phyloP scores from a whole-genome alignment of 64 coral and sea anemone genomes.

The Pocillopora verrucosa region DNA sequence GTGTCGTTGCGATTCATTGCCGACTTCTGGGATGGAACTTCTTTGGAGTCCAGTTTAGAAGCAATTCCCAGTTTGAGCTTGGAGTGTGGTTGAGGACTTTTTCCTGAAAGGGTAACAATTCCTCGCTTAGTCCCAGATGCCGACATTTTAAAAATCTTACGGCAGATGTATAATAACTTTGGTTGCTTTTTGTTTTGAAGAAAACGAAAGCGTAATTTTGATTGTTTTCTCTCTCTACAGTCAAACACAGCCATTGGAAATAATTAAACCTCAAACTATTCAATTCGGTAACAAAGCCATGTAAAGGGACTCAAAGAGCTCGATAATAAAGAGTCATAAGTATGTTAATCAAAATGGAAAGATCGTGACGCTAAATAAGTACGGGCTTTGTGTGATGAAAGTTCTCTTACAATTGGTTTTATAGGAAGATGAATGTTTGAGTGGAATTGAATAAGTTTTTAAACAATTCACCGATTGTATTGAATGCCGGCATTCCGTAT shows the following conservation, averaged over 20 bases:
- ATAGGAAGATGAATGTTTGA: not conserved
- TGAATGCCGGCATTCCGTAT: not conserved
- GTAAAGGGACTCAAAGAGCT: not conserved
- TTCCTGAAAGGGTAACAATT: not conserved
- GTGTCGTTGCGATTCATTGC: not conserved
- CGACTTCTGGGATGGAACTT: not conserved
- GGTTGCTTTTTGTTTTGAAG: not conserved
- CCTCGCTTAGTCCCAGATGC: not conserved
- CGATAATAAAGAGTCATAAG: not conserved
- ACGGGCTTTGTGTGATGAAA: not conserved
- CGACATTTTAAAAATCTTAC: not conserved
- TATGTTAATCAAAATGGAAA: not conserved
- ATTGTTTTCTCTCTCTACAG: not conserved
- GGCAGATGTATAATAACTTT: not conserved
- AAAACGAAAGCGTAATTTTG: not conserved
- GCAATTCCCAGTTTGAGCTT: not conserved
- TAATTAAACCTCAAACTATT: constrained; percentile 8
- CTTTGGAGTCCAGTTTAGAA: constrained; percentile 9
- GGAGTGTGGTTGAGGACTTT: not conserved
- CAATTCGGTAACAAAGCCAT: constrained; percentile 1
- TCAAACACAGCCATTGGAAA: not conserved
- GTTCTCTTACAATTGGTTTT: not conserved
- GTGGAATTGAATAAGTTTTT: not conserved
- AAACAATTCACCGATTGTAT: not conserved
- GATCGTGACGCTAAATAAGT: not conserved